Base-by-base conservation (phyloP, 2,888 invertebrate genomes). In the Lepidocyrtinus sp. region DNA sequence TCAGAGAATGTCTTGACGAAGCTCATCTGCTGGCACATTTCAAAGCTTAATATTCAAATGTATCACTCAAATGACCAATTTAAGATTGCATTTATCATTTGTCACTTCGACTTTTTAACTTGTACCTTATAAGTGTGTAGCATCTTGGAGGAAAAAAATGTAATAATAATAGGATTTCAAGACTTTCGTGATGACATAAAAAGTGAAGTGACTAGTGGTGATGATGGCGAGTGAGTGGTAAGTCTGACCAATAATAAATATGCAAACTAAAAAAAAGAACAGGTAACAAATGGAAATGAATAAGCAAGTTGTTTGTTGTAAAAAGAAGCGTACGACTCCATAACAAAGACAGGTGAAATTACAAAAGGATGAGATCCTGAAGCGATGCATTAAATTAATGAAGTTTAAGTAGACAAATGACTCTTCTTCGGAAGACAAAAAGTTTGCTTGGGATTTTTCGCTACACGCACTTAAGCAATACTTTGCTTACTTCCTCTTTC, bases 51-150 rank as follows among this genome's bases (percentile, higher is more conserved):
- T 67, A 36, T 69, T 68, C 68, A 75, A 75, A 36, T 36, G 36
- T 36, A 36, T 36, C 59, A 62, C 59, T 46, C 68, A 69, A 75
- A 75, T 70, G 76, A 70, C 70, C 76, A 76, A 76, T 76, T 76
- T 76, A 76, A 70, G 36, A 64, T 64, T 70, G 62, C 69, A 76
- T 76, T 76, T 70, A 70, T 76, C 76, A 76, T 76, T 76, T 76
- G 70, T 45, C 45, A 25, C 69, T 46, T 62, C 36, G 22, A 50
- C 55, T 64, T 21, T 22, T 9, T 5, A 25, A 50, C 24, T 21
- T 24, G 26, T 26, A 61, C 7, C 17, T 12, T 17, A 9, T 26
- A n/a, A 55, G 15, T 25, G 19, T 21, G 19, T 26, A 26, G 26
- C 63, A 55, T 67, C 46, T 24, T 65, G 21, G 9, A 27, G 9